These are phyloP conservation scores for Polymixis lichenea DNA, from an alignment of 2,888 invertebrate genomes.

Conservation along the genomic window DNA sequence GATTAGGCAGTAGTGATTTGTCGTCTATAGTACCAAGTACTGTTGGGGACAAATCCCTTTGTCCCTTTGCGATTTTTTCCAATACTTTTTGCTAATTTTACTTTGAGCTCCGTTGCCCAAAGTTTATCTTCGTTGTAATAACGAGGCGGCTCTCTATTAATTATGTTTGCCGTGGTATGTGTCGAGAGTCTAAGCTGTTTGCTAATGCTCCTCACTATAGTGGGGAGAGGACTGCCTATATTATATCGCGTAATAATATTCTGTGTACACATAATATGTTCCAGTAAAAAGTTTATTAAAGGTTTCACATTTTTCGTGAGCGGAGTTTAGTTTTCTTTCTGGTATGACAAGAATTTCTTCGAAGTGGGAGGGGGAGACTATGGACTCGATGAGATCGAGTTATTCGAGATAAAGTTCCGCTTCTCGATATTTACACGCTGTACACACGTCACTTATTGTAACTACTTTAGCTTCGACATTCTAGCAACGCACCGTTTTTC, in stretches of 20 bases:
- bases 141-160: conserved; percentile 51
- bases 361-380: conserved; percentile 6
- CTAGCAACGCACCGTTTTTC: neutral
- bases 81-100: conserved; percentile 46
- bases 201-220: conserved; percentile 53
- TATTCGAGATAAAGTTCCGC: conserved; percentile 21
- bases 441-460: conserved; percentile 41
- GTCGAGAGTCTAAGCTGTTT: conserved; percentile 64
- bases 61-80: conserved; percentile 54
- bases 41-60: conserved; percentile 59
- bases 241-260: conserved; percentile 57
- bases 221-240: conserved; percentile 51
- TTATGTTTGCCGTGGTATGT: conserved; percentile 65
- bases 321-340: conserved; percentile 20
- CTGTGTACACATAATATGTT: conserved; percentile 48
- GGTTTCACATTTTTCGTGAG: conserved; percentile 43
- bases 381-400: conserved; percentile 17
- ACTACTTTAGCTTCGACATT: conserved; percentile 30
- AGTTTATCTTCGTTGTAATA: conserved; percentile 53
- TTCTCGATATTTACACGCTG: conserved; percentile 39
- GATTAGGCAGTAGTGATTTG: conserved; percentile 86
- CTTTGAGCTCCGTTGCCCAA: conserved; percentile 33
- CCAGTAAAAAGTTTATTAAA: conserved; percentile 50
- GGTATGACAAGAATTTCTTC: conserved; percentile 41
- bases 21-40: conserved; percentile 68